Evolutionary conservation across 2,888 invertebrate genomes (phyloP), one percentile per base, ranked within the genome.

Genomic region (Eilema caniola): DNA sequence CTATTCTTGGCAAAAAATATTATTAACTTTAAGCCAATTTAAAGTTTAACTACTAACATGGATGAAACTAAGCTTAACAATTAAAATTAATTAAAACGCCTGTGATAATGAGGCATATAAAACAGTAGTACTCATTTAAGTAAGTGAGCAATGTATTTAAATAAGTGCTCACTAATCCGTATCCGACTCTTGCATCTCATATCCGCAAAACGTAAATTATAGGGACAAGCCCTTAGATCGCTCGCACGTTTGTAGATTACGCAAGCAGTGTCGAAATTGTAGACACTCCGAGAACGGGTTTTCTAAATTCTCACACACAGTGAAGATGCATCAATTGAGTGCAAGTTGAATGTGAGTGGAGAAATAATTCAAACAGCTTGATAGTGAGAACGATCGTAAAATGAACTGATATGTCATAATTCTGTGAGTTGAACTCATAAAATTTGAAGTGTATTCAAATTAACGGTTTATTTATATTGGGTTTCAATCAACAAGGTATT

Each of bases 281-380:
- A 81, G 81, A 79, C 80, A 83, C 73, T 75, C 63, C 74, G 66
- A 78, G 70, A 83, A 84, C 85, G 80, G 76, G 85, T 85, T 86
- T 85, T 83, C 82, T 86, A 83, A 86, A 85, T 85, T 86, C 86
- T 80, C 85, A 83, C 78, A 83, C 78, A 80, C 78, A 74, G 77
- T 77, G 75, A 78, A 81, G 81, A 80, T 85, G 83, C 85, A 82
- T 63, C 80, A 69, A 78, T 78, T 63, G 74, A 76, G 74, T 83
- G 81, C 84, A 84, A 73, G 76, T 61, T 33, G 60, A 62, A 71
- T 67, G 69, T 72, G 57, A n/a, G 67, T 65, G 59, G 57, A 33
- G 23, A 62, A 72, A 73, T 70, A 62, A 68, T 78, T 68, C 47
- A 65, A 37, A 60, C 75, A 72, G 62, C 63, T 71, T 73, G 70